These are phyloP conservation scores for Spodoptera littoralis DNA, from an alignment of 2,888 invertebrate genomes.

Conservation along the genomic window DNA sequence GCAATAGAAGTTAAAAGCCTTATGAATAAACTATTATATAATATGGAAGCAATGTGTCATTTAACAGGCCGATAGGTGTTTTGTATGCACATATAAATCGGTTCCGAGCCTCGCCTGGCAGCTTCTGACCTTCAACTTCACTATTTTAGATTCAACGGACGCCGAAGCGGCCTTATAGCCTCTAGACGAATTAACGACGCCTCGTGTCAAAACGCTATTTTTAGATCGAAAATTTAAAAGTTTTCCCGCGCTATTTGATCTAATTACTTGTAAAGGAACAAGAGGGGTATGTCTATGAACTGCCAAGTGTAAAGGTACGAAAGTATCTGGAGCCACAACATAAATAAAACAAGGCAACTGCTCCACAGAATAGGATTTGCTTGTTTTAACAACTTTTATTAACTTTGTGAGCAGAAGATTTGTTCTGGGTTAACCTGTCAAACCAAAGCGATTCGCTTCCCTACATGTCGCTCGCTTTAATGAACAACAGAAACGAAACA, in stretches of 20 bases:
- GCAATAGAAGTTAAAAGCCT: conserved; percentile 30
- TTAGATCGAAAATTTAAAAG: conserved; percentile 1
- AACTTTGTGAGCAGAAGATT: conserved; percentile 33
- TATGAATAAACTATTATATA: conserved; percentile 49
- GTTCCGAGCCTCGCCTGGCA: conserved; percentile 40
- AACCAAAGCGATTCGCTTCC: not conserved
- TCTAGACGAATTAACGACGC: conserved; percentile 20
- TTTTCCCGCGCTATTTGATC: not conserved
- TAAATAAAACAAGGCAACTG: conserved; percentile 11
- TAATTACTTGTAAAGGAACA: not conserved
- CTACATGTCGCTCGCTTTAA: not conserved
- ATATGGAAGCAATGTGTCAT: conserved; percentile 53
- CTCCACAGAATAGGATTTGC: conserved; percentile 17
- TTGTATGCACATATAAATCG: conserved; percentile 63
- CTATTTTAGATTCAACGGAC: conserved; percentile 59
- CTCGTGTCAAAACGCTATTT: conserved; percentile 16
- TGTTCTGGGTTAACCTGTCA: conserved; percentile 9
- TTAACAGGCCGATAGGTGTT: conserved; percentile 45
- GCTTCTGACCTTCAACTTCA: conserved; percentile 65
- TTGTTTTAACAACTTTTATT: conserved; percentile 36
- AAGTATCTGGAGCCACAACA: conserved; percentile 3
- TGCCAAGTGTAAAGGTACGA: not conserved
- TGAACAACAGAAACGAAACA: not conserved
- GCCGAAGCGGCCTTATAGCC: conserved; percentile 16
- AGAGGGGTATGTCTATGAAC: not conserved